Percentiles rank a stretch among this genome's conserved stretches.
These are phyloP conservation scores for Neogale vison DNA, from an alignment of 2,113 vertebrate genomes.

Conservation along the genomic window DNA sequence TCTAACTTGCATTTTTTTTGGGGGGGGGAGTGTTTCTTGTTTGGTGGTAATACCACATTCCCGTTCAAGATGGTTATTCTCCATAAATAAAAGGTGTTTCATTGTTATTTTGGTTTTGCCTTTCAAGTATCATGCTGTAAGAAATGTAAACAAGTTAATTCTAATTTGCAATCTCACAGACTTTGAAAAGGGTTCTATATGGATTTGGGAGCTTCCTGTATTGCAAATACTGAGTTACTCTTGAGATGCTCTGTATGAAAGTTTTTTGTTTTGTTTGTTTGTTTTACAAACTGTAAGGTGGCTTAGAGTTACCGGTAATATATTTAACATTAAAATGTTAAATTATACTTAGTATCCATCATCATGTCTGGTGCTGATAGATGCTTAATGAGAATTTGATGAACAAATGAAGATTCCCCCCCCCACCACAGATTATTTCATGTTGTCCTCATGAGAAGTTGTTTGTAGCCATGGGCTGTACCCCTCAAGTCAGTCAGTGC, in stretches of 20 bases:
- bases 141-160: slow-evolving; percentile 54
- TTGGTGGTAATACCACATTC: slow-evolving; percentile 14
- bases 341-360: neutral
- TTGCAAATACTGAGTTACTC: neutral
- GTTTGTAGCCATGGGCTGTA: neutral
- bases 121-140: slow-evolving; percentile 11
- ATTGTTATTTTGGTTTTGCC: neutral
- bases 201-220: neutral
- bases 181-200: slow-evolving; percentile 24
- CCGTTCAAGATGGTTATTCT: slow-evolving; percentile 1
- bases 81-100: neutral
- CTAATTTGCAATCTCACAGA: slow-evolving; percentile 4
- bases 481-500: neutral
- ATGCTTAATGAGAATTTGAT: neutral
- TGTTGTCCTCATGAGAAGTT: neutral
- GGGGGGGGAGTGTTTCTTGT: neutral
- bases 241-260: neutral
- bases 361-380: neutral
- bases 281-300: neutral
- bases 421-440: neutral
- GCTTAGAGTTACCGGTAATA: neutral
- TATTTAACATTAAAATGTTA: neutral
- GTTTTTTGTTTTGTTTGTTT: neutral
- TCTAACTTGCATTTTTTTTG: neutral
- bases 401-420: neutral